Base-by-base conservation (phyloP, 2,888 invertebrate species). In the Petrolisthes cinctipes region DNA sequence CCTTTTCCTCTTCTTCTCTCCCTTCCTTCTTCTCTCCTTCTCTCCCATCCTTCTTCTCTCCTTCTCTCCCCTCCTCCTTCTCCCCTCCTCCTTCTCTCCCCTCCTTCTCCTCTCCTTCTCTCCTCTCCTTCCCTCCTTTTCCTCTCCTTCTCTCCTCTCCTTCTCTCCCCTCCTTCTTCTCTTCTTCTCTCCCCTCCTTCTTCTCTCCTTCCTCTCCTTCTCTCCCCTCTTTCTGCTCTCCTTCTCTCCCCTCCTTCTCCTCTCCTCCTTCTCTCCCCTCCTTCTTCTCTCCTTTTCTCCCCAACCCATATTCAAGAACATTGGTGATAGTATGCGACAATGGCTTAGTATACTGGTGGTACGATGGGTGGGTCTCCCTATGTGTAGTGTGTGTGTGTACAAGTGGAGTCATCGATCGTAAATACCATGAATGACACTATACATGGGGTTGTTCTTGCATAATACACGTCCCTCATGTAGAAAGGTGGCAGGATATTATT, bases 101-200 rank as follows among this genome's bases (percentile, higher is more conserved):
- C 82, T 68, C 82, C 53, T 71, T 82, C 82, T 82, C 82, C 54
- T 53, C 4, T 68, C 82, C 37, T 53, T 68, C 82, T 68, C 68
- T 37, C 68, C n/a, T n/a, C 17, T 53, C 53, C 37, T 37, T 53
- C 53, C 51, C 17, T 53, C 14, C 66, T 82, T 68, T 23, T 23
- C 23, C 61, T 81, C 57, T 81, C 81, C 61, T 61, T 81, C 61
- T 81, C 66, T 61, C 81, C 23, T 23, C 5, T 23, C 23, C 5
- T 68, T 51, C 37, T 68, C 61, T 1, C 61, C 61, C 1, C 7
- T 1, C 3, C 4, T 4, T 61, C 61, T 66, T 66, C 66, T 51
- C 37, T 51, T 66, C 23, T 53, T 56, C 56, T 51, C 56, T 51
- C 37, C 82, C 37, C 61, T 66, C 82, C 37, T 51, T 66, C 66